Conservation (phyloP, 53 echinoderm and acorn worm genomes). For the Henricia sp. region DNA sequence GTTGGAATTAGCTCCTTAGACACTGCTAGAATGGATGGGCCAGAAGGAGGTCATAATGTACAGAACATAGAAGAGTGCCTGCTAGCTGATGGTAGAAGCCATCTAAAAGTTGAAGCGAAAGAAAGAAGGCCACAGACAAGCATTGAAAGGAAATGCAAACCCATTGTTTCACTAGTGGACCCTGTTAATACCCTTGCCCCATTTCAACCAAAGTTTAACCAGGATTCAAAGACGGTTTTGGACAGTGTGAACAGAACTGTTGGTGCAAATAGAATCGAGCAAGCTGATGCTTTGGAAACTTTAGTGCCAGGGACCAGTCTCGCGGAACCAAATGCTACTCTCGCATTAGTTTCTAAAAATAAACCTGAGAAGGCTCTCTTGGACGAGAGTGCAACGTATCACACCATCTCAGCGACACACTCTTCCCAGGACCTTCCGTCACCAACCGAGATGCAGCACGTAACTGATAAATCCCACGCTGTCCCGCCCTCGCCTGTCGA, state of each 20-base stretch:
- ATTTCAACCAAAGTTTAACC: too few species aligned
- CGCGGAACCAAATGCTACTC: background rate
- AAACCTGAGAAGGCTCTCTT: too few species aligned
- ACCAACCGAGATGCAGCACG: constrained; percentile 58
- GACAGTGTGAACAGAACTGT: background rate
- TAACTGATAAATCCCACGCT: background rate
- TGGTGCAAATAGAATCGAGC: background rate
- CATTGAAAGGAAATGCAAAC: background rate
- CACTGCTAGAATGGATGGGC: background rate
- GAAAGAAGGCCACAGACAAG: background rate
- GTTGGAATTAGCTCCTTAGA: background rate
- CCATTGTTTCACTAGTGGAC: constrained; percentile 35
- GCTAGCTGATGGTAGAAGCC: background rate
- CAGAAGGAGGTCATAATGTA: background rate
- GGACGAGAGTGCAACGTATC: background rate
- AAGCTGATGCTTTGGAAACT: too few species aligned
- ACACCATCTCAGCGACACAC: too few species aligned
- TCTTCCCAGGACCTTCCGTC: background rate
- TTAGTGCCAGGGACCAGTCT: background rate
- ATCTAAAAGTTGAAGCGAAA: background rate
- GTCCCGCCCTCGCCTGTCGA: constrained; percentile 14
- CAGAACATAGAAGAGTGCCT: background rate
- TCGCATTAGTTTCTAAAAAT: background rate
- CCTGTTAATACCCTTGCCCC: background rate
- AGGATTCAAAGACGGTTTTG: background rate